phyloP scores from a whole-genome alignment of 2,113 vertebrate genomes.

The Orientallactaga bullata region DNA sequence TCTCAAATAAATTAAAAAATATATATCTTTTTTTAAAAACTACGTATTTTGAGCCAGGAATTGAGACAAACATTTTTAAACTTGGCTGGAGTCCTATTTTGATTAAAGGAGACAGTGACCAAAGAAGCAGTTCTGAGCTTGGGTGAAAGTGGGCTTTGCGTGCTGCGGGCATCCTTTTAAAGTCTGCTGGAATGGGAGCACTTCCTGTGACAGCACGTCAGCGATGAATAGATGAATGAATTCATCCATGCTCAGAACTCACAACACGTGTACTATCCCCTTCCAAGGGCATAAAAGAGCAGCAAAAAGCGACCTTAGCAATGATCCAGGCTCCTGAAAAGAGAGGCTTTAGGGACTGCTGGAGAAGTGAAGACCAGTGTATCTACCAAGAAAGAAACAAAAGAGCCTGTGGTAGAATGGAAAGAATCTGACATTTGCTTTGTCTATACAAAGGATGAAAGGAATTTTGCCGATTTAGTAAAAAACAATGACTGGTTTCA shows the following conservation, averaged over 20 bases:
- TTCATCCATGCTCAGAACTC: slow-evolving; percentile 83
- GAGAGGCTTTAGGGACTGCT: slow-evolving; percentile 66
- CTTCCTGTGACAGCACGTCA: slow-evolving; percentile 79
- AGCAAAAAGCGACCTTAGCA: slow-evolving; percentile 68
- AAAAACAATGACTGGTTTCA: slow-evolving; percentile 77
- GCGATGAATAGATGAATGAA: slow-evolving; percentile 85
- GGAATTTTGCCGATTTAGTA: slow-evolving; percentile 82
- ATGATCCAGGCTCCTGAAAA: slow-evolving; percentile 71
- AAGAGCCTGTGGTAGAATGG: slow-evolving; percentile 84
- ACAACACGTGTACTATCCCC: slow-evolving; percentile 83
- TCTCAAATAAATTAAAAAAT: no score
- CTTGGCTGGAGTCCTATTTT: slow-evolving; percentile 71
- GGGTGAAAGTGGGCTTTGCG: slow-evolving; percentile 72
- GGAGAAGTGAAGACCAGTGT: slow-evolving; percentile 77
- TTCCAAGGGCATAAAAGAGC: slow-evolving; percentile 80
- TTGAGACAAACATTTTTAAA: slow-evolving; percentile 74
- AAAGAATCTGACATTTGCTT: slow-evolving; percentile 86
- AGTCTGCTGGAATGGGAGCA: slow-evolving; percentile 79
- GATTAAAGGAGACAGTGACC: slow-evolving; percentile 62
- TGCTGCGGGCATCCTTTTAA: slow-evolving; percentile 69
- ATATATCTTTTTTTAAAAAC: no score
- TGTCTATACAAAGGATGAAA: slow-evolving; percentile 83
- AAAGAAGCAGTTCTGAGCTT: slow-evolving; percentile 69
- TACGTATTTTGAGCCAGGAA: slow-evolving; percentile 23
- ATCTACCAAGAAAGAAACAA: slow-evolving; percentile 87